Evolutionary conservation across 2,888 invertebrate species (phyloP), one percentile per base, ranked within the genome.

Genomic region (Adela reaumurella): DNA sequence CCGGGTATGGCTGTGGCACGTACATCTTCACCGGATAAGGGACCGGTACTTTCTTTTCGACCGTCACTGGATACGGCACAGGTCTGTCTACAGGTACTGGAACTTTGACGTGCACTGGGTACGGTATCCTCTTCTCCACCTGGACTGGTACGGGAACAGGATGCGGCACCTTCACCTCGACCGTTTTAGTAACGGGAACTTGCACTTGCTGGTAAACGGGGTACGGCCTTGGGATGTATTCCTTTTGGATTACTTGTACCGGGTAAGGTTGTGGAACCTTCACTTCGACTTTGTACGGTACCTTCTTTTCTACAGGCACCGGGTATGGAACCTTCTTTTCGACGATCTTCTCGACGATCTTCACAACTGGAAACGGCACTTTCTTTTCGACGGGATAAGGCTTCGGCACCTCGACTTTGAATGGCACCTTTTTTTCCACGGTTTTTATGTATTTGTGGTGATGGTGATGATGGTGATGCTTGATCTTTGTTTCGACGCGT

Each of bases 391-490:
- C 73, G 1, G 76, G 78, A 54, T 81, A 81, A 14, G 83, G 83
- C 52, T 81, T 81, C 45, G 83, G 83, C 17, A 84, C 76, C 54
- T 83, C 72, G 50, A 83, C 83, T 59, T 81, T 74, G 52, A 65
- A 68, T 2, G 78, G 78, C 46, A 78, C 70, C 56, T 80, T 81
- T 61, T 83, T 84, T 43, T 84, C 76, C 18, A 85, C 71, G 29
- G 84, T 84, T 62, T 84, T 83, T 4, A 85, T 65, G 58, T 85
- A 84, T 64, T 82, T 81, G 59, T 85, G 85, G 58, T 85, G 85
- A 60, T 85, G 85, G 57, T 85, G 85, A 55, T 85, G 85, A 58
- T 85, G 85, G 58, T 85, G 85, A 57, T 85, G 85, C 60, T 85
- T 81, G 56, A 81, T 65, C 64, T 71, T 78, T 50, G 76, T 74